Percentiles rank a stretch among this genome's conserved stretches.
Conservation (phyloP, 2,888 invertebrate genomes). For the Nineta flava region DNA sequence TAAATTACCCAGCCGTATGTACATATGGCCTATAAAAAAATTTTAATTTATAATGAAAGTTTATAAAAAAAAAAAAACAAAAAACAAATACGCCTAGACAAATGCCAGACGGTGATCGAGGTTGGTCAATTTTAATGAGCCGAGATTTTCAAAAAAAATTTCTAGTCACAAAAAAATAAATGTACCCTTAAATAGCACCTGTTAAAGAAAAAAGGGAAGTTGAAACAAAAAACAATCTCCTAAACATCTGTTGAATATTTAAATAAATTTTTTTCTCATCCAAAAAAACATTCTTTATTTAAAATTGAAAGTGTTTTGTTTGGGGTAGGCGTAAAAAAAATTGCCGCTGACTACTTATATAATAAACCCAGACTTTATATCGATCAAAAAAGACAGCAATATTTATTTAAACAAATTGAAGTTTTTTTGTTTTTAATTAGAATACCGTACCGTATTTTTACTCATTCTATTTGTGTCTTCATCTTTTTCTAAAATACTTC, state of each 20-base stretch:
- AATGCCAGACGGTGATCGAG: constrained; percentile 1
- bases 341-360: no score
- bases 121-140: neutral
- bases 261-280: constrained; percentile 1
- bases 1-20: neutral
- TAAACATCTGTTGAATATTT: constrained; percentile 2
- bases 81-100: neutral
- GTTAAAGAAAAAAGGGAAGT: neutral
- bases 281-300: constrained; percentile 1
- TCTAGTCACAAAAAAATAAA: neutral
- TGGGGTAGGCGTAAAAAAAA: no score
- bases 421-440: no score
- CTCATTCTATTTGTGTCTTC: no score
- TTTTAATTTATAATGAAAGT: no score
- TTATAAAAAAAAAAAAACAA: neutral
- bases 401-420: no score
- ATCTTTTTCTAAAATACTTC: no score
- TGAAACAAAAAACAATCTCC: constrained; percentile 1
- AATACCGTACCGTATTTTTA: no score
- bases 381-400: no score
- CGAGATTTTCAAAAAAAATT: neutral
- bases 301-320: constrained; percentile 3
- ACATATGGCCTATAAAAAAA: no score
- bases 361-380: no score
- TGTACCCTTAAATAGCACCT: neutral